Evolutionary conservation across 1,140 invertebrate genomes (phyloP).

Genomic region (Habropoda laboriosa): DNA sequence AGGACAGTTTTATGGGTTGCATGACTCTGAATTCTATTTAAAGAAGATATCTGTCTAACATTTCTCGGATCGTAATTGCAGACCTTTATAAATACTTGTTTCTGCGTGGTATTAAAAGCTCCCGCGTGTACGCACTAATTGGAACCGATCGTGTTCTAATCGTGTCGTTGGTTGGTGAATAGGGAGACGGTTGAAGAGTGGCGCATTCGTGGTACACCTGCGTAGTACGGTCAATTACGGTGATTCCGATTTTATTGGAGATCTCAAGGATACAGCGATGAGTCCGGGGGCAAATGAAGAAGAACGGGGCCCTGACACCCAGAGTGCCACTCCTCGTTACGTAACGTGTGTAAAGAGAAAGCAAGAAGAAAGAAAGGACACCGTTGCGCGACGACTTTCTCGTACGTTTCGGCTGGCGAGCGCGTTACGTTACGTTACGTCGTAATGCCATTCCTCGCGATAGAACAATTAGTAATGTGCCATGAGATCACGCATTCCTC

Average conservation of each 20-base stretch:
- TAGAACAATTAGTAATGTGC: slow-evolving; percentile 63
- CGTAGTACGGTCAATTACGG: not conserved
- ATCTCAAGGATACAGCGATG: not conserved
- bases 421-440: slow-evolving; percentile 69
- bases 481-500: slow-evolving; percentile 52
- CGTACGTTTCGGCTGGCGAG: slow-evolving; percentile 71
- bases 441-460: slow-evolving; percentile 45
- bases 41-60: too few relatives aligned
- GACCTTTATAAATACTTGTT: too few relatives aligned
- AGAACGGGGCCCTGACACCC: slow-evolving; percentile 71
- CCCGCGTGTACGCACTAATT: too few relatives aligned
- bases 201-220: not conserved
- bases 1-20: too few relatives aligned
- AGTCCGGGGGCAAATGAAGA: slow-evolving; percentile 7
- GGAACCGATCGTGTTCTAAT: not conserved
- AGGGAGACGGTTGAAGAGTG: not conserved
- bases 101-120: too few relatives aligned
- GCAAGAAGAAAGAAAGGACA: slow-evolving; percentile 78
- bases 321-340: slow-evolving; percentile 72
- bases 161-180: not conserved
- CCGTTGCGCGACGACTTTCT: slow-evolving; percentile 75
- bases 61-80: too few relatives aligned
- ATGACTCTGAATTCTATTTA: not conserved
- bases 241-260: not conserved
- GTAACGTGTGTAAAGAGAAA: slow-evolving; percentile 78